These are phyloP conservation scores for Scaptomyza hsui DNA, from an alignment of 1,140 invertebrate species.

Conservation along the genomic window DNA sequence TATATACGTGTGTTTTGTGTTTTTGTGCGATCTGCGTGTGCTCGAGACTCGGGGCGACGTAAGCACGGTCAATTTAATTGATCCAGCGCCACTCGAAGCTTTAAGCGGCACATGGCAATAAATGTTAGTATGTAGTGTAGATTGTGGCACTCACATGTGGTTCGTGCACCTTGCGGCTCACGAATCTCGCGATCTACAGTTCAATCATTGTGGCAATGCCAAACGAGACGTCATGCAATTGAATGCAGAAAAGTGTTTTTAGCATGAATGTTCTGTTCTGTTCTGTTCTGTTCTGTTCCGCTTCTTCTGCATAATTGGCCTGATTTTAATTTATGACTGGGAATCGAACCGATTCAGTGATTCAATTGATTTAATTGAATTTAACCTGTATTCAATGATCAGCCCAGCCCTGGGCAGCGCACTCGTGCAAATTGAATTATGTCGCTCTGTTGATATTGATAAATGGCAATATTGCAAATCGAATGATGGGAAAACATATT, in stretches of 20 bases:
- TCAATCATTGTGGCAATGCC: slow-evolving; percentile 57
- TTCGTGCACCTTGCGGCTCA: slow-evolving; percentile 49
- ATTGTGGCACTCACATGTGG: slow-evolving; percentile 44
- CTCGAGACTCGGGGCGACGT: slow-evolving; percentile 35
- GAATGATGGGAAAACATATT: slow-evolving; percentile 59
- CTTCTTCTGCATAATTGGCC: slow-evolving; percentile 60
- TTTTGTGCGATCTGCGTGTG: too few relatives aligned
- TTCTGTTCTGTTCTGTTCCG: slow-evolving; percentile 1
- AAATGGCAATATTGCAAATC: slow-evolving; percentile 72
- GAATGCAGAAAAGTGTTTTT: not conserved
- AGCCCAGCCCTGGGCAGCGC: not conserved
- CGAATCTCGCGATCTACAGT: not conserved
- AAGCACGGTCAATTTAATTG: slow-evolving; percentile 73
- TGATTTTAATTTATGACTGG: slow-evolving; percentile 70
- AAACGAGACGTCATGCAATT: slow-evolving; percentile 45
- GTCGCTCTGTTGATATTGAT: slow-evolving; percentile 68
- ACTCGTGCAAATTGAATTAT: slow-evolving; percentile 63
- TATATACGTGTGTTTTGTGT: not conserved
- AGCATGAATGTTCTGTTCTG: slow-evolving; percentile 9
- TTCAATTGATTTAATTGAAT: slow-evolving; percentile 75
- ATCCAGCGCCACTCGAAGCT: slow-evolving; percentile 47
- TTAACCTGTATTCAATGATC: slow-evolving; percentile 37
- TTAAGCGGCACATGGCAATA: slow-evolving; percentile 15
- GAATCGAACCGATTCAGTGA: slow-evolving; percentile 35
- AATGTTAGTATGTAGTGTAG: too few relatives aligned